Conservation (phyloP, 2,797 vertebrate species). For the Micrastur ruficollis region DNA sequence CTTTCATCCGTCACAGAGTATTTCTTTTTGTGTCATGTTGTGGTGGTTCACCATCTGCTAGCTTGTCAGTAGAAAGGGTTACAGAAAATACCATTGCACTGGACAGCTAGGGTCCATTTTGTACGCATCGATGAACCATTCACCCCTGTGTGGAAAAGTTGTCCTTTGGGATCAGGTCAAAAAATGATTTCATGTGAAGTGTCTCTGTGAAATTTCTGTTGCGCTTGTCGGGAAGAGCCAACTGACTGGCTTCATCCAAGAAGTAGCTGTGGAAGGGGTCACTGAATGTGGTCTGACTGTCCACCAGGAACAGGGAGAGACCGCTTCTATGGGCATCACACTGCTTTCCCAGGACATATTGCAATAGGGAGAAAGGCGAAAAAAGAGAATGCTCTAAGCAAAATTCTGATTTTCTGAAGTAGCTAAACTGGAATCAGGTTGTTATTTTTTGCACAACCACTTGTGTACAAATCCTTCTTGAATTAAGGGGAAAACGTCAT, state of each 20-base stretch:
- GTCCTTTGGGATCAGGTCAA: not conserved
- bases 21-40: not conserved
- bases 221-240: not conserved
- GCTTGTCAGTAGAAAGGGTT: not conserved
- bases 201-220: not conserved
- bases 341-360: not conserved
- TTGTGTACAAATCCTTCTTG: not conserved
- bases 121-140: not conserved
- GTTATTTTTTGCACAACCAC: not conserved
- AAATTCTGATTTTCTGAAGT: not conserved
- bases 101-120: not conserved
- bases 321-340: not conserved
- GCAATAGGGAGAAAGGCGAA: not conserved
- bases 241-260: not conserved
- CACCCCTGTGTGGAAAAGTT: fast-evolving
- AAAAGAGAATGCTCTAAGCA: not conserved
- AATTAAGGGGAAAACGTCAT: fast-evolving
- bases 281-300: not conserved
- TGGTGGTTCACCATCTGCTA: not conserved
- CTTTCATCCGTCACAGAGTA: not conserved
- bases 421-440: not conserved
- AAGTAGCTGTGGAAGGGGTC: not conserved
- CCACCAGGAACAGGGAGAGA: not conserved
- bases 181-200: not conserved
- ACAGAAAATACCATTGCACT: not conserved